phyloP scores from a whole-genome alignment of 2,888 invertebrate genomes.

The Epistrophella euchroma region DNA sequence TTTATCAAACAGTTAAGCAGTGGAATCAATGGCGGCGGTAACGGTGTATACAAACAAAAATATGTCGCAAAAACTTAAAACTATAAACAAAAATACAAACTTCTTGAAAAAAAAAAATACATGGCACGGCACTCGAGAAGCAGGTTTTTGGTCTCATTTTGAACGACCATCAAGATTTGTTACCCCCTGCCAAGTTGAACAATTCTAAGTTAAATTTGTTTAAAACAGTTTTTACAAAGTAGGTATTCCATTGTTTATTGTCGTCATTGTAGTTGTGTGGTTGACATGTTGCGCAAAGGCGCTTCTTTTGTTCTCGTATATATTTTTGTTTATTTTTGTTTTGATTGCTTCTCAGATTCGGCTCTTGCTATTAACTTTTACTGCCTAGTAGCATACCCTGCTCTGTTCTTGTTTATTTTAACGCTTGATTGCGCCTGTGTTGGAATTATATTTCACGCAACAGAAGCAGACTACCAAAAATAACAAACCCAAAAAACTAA shows the following conservation, averaged over 20 bases:
- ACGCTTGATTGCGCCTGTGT: constrained; percentile 57
- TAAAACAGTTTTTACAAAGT: neutral
- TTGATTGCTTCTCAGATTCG: constrained; percentile 58
- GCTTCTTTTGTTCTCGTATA: constrained; percentile 32
- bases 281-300: constrained; percentile 73
- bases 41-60: constrained; percentile 61
- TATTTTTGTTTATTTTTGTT: constrained; percentile 56
- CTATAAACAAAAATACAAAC: constrained; percentile 3
- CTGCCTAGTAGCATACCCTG: constrained; percentile 27
- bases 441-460: constrained; percentile 24
- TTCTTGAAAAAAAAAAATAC: neutral
- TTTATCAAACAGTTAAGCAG: constrained; percentile 62
- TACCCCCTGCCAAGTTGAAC: neutral
- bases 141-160: constrained; percentile 13
- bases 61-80: constrained; percentile 26
- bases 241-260: constrained; percentile 50
- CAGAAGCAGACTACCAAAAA: neutral
- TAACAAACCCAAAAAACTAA: constrained; percentile 39
- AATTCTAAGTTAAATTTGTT: neutral
- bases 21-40: constrained; percentile 63
- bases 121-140: neutral
- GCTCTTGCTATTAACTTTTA: neutral
- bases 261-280: neutral
- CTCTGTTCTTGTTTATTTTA: neutral
- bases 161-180: neutral